phyloP scores from a whole-genome alignment of 2,113 vertebrate genomes.

The Chionodraco myersi region DNA sequence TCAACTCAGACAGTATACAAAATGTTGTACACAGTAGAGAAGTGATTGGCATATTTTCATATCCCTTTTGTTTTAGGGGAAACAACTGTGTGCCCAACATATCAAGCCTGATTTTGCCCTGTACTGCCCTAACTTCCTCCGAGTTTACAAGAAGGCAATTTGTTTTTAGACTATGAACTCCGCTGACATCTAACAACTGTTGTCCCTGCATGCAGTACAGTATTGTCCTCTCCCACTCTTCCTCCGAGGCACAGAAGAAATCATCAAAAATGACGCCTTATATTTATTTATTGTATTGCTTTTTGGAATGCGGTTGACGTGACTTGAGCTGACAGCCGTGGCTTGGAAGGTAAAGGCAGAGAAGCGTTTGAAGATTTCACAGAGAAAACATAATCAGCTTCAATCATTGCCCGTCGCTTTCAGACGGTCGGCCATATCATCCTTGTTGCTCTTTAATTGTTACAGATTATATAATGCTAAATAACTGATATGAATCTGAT shows the following conservation, averaged over 20 bases:
- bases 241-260: constrained; percentile 45
- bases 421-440: constrained; percentile 53
- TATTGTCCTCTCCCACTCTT: constrained; percentile 53
- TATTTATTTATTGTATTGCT: constrained; percentile 9
- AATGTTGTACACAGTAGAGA: neutral
- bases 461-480: constrained; percentile 8
- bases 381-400: constrained; percentile 44
- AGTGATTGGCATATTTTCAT: neutral
- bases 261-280: constrained; percentile 42
- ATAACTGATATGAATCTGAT: constrained; percentile 27
- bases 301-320: constrained; percentile 22
- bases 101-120: constrained; percentile 17
- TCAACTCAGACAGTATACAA: neutral
- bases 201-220: constrained; percentile 34
- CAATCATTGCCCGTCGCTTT: constrained; percentile 59
- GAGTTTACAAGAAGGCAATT: constrained; percentile 44
- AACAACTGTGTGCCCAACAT: constrained; percentile 1
- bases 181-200: constrained; percentile 38
- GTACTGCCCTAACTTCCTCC: constrained; percentile 20
- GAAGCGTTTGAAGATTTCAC: constrained; percentile 51
- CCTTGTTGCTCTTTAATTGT: constrained; percentile 22
- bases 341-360: constrained; percentile 25
- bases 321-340: constrained; percentile 51
- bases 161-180: constrained; percentile 44
- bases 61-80: neutral